These are phyloP conservation scores for Boloria euphrosyne DNA, from an alignment of 2,888 invertebrate species.

Conservation along the genomic window DNA sequence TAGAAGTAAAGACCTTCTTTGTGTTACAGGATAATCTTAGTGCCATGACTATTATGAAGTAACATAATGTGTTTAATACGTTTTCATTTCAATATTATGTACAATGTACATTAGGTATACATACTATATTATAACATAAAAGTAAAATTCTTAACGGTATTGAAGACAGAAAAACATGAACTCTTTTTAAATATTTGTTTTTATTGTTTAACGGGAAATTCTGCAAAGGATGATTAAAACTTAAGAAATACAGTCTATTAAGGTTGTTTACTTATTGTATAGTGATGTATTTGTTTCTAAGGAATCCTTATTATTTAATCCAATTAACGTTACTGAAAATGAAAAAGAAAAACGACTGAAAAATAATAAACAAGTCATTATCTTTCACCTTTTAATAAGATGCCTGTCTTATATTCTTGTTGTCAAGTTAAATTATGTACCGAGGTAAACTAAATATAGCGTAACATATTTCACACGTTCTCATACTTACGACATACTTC, in stretches of 20 bases:
- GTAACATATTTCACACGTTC: constrained; percentile 40
- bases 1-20: no score
- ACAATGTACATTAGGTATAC: no score
- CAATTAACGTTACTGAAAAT: constrained; percentile 8
- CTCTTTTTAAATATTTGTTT: no score
- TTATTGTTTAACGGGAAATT: no score
- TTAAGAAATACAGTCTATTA: background rate
- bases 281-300: background rate
- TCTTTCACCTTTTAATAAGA: background rate
- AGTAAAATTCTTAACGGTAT: no score
- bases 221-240: no score
- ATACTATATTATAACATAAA: no score
- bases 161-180: no score
- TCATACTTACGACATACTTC: constrained; percentile 44
- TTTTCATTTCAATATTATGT: no score
- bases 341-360: background rate
- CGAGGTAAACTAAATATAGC: constrained; percentile 38
- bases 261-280: background rate
- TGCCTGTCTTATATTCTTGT: constrained; percentile 26
- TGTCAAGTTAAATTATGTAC: constrained; percentile 39
- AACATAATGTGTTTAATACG: no score
- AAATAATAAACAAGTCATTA: background rate
- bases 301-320: constrained; percentile 8
- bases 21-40: no score
- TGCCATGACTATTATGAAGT: no score